Evolutionary conservation across 1,140 invertebrate genomes (phyloP).

Genomic region (Musca domestica): DNA sequence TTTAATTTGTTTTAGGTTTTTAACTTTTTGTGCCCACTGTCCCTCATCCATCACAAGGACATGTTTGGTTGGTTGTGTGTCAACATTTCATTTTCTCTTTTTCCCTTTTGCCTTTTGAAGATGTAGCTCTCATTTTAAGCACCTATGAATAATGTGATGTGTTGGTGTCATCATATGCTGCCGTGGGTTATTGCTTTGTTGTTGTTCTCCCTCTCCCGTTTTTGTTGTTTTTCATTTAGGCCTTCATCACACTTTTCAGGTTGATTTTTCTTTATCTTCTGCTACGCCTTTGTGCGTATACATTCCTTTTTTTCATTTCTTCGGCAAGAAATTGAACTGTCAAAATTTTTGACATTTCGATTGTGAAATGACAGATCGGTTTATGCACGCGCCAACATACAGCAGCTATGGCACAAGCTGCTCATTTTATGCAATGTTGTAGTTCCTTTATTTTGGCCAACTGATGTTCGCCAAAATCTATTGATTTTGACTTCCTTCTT

Average conservation of each 20-base stretch:
- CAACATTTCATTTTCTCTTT: too few species aligned
- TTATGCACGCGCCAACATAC: slow-evolving; percentile 20
- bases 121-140: background rate
- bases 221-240: background rate
- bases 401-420: background rate
- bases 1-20: too few species aligned
- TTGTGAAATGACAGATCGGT: slow-evolving; percentile 23
- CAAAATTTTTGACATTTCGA: slow-evolving; percentile 31
- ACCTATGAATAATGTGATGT: background rate
- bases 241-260: background rate
- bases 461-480: background rate
- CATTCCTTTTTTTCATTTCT: background rate
- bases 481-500: background rate
- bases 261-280: background rate
- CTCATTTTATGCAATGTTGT: background rate
- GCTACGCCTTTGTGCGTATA: too few species aligned
- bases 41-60: too few species aligned
- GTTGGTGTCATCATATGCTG: slow-evolving; percentile 20
- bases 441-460: background rate
- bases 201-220: slow-evolving; percentile 9
- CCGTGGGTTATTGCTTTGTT: background rate
- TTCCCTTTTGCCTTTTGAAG: too few species aligned
- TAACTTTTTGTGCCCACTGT: too few species aligned
- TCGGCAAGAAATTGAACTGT: slow-evolving; percentile 27
- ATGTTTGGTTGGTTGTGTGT: too few species aligned